Base-by-base conservation (phyloP, 2,888 invertebrate species). In the Laothoe populi region DNA sequence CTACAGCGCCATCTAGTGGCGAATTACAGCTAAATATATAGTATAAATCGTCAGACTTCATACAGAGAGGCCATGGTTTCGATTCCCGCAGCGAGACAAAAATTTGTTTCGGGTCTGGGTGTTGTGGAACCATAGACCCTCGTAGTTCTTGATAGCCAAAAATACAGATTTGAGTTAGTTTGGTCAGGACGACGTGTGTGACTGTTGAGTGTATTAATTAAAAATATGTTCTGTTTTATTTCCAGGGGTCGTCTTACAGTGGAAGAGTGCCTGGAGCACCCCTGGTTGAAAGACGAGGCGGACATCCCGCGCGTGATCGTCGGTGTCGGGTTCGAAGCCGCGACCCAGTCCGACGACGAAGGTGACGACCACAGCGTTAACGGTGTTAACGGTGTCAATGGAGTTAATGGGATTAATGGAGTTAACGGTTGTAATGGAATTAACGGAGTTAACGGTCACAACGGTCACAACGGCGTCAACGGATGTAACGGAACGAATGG, bases 211-310 rank as follows among this genome's bases (percentile, higher is more conserved):
- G n/a, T n/a, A n/a, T n/a, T n/a, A 48, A 11, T 19, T 23, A 38
- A 42, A 48, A 66, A 66, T 60, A 7, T 40, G 2, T 60, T 62
- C 24, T 48, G 49, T 57, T 16, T 1, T 40, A 57, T 21, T 94
- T 94, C 11, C 93, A 98, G 98, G 90, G 96, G 96, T 90, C 96
- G 98, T 91, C 95, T 98, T 92, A 96, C 96, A 84, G 97, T 97
- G 81, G 95, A 95, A 81, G 96, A 97, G 91, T 96, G 98, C 92
- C 95, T 98, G 84, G 95, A 97, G 86, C 98, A 98, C 93, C 95
- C 96, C 79, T 98, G 98, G 98, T 95, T 98, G 76, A 94, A 94
- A 90, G 94, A 94, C 88, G 94, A 94, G 76, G 86, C 89, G 73
- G 88, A 93, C 67, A 84, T 94, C 70, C 94, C 94, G 72, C 90